These are phyloP conservation scores for Scaptodrosophila lebanonensis DNA, from an alignment of 1,140 invertebrate species.

Conservation along the genomic window DNA sequence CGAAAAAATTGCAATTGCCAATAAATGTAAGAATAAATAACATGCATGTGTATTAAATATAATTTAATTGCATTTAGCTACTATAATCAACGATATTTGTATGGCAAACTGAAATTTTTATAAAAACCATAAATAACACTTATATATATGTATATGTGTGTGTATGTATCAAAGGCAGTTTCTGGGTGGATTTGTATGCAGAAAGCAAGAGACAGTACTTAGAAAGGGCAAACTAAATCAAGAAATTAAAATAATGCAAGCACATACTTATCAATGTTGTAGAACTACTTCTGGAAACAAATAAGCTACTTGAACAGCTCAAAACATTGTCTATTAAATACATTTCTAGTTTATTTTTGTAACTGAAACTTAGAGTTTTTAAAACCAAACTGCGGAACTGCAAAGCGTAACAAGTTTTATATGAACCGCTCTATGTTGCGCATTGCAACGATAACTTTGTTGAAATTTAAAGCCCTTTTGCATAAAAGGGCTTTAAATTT, in stretches of 20 bases:
- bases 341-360: constrained; percentile 24
- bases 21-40: constrained; percentile 34
- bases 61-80: constrained; percentile 45
- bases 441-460: too few relatives aligned
- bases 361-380: too few relatives aligned
- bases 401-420: constrained; percentile 21
- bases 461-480: constrained; percentile 35
- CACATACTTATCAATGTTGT: not conserved
- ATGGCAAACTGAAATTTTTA: constrained; percentile 15
- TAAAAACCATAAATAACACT: constrained; percentile 9
- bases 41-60: constrained; percentile 26
- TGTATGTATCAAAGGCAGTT: too few relatives aligned
- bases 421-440: constrained; percentile 8
- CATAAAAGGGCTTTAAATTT: constrained; percentile 59
- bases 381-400: too few relatives aligned
- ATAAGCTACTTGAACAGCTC: constrained; percentile 25
- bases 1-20: constrained; percentile 10
- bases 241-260: too few relatives aligned
- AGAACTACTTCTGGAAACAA: not conserved
- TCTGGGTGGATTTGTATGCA: too few relatives aligned
- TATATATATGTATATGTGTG: too few relatives aligned
- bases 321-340: constrained; percentile 1
- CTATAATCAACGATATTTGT: constrained; percentile 48
- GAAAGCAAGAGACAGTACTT: too few relatives aligned
- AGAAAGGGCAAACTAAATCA: too few relatives aligned